Base-by-base conservation (phyloP, 2,888 invertebrate species). In the Rhamnusium bicolor region DNA sequence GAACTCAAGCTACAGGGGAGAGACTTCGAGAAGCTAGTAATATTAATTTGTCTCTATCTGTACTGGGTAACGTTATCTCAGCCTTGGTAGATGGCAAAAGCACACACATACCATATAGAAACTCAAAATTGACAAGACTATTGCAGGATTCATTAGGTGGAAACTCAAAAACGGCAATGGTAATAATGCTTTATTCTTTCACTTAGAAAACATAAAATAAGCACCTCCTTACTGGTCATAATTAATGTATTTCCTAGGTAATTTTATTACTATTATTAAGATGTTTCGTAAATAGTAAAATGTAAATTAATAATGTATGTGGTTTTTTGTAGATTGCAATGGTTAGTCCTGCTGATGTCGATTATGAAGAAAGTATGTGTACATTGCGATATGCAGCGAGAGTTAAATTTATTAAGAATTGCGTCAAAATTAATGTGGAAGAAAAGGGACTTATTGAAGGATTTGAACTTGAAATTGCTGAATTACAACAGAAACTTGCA, bases 61-160 rank as follows among this genome's bases (percentile, higher is more conserved):
- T 98, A 0, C 90, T 99, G 68, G 99, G 99, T 24, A 99, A 99
- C 89, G 99, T 99, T 1, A 99, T 99, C 81, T 98, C 98, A 3
- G 98, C 99, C 1, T 90, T 99, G 76, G 98, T 98, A 1, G 99
- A 99, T 89, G 98, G 98, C 54, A 98, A 98, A 89, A 96, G 96
- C 81, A 96, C 95, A 0, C 98, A 99, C 88, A 96, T 99, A 82
- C 99, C 99, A 0, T 99, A 99, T 89, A 91, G 99, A 81, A 99
- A 99, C 90, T 98, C 98, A 0, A 99, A 99, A 88, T 89, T 99
- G 32, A 99, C 99, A 0, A 89, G 98, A 10, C 89, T 98, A 40
- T 90, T 99, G 73, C 98, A 99, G 89, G 99, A 99, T 88, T 99
- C 99, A 0, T 90, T 99, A 0, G 98, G 98, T 1, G 98, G 98